Percentiles rank a stretch among this genome's conserved stretches.
Conservation (phyloP, 2,888 invertebrate genomes). For the Apodemia zela region DNA sequence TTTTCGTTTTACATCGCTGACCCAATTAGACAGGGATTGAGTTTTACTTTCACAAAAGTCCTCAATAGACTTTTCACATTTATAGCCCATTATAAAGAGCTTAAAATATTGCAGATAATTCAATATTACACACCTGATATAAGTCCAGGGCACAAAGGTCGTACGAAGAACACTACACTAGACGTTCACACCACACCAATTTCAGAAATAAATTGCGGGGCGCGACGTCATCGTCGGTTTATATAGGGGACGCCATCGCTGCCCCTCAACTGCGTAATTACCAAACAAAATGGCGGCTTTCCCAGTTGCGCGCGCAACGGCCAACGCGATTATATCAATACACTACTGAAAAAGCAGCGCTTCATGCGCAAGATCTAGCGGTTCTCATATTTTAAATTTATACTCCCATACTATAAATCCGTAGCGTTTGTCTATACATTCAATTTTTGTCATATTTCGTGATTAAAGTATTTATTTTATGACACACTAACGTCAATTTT, state of each 20-base stretch:
- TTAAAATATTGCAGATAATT: constrained; percentile 55
- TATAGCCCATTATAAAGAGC: constrained; percentile 64
- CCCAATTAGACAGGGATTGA: constrained; percentile 82
- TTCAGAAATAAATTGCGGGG: constrained; percentile 47
- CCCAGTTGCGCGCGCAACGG: constrained; percentile 14
- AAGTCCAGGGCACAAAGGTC: constrained; percentile 59
- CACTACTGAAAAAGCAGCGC: not conserved
- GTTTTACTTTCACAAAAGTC: constrained; percentile 79
- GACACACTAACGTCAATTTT: too few relatives aligned
- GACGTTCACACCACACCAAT: constrained; percentile 55
- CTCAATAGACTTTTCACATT: constrained; percentile 64
- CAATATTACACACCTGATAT: constrained; percentile 74
- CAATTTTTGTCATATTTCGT: too few relatives aligned
- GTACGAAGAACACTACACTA: constrained; percentile 56
- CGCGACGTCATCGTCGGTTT: constrained; percentile 58
- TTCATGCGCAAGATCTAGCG: too few relatives aligned
- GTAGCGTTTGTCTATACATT: too few relatives aligned
- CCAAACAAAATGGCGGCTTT: constrained; percentile 60
- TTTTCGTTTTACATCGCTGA: constrained; percentile 82
- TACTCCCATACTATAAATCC: too few relatives aligned
- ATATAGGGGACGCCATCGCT: constrained; percentile 50
- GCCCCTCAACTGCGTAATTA: constrained; percentile 53
- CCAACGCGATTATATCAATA: not conserved
- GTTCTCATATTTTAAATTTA: too few relatives aligned
- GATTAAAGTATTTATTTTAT: too few relatives aligned